These are phyloP conservation scores for Myotis davidii DNA, from an alignment of 2,113 vertebrate genomes.

Conservation along the genomic window DNA sequence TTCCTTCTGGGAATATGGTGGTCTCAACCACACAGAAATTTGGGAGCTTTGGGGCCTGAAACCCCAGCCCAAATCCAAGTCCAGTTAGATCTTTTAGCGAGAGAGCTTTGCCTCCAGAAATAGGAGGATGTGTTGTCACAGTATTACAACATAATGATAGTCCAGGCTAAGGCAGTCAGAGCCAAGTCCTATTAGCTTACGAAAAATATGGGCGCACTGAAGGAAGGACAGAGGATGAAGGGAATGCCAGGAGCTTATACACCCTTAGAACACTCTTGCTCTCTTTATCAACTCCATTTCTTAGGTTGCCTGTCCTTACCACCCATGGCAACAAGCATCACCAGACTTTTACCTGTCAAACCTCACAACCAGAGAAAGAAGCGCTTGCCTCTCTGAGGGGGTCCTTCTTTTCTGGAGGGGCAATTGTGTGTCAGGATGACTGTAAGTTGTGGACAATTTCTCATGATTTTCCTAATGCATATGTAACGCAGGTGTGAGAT, in stretches of 20 bases:
- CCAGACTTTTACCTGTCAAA: not conserved
- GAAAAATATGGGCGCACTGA: not conserved
- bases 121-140: not conserved
- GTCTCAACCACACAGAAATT: not conserved
- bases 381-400: not conserved
- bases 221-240: not conserved
- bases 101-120: not conserved
- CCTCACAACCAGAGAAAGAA: not conserved
- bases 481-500: not conserved
- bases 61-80: not conserved
- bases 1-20: not conserved
- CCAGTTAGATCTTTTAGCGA: not conserved
- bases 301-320: not conserved
- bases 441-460: not conserved
- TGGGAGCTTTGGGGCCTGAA: not conserved
- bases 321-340: not conserved
- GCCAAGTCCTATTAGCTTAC: not conserved
- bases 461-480: not conserved
- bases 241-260: not conserved
- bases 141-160: not conserved
- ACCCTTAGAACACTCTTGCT: not conserved
- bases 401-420: not conserved
- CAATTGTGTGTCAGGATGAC: not conserved
- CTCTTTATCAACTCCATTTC: not conserved
- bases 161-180: not conserved